Evolutionary conservation across 2,888 invertebrate species (phyloP).

Genomic region (Ecliptopera silaceata): DNA sequence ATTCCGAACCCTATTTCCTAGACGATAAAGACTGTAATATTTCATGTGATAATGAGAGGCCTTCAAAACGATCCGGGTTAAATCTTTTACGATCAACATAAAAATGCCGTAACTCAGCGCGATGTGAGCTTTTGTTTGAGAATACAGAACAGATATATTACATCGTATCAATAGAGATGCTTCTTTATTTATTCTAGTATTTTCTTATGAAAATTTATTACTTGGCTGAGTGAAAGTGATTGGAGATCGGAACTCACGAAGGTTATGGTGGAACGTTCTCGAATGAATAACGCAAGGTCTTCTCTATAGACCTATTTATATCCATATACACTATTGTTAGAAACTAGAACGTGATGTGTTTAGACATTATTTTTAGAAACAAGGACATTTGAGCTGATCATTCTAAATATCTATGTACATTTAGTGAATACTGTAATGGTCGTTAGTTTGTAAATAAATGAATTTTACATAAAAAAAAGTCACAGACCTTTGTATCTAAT

Average conservation of each 20-base stretch:
- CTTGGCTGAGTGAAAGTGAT: slow-evolving; percentile 17
- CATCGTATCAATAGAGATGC: slow-evolving; percentile 24
- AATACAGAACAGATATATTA: slow-evolving; percentile 33
- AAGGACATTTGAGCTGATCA: no score
- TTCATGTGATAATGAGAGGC: slow-evolving; percentile 50
- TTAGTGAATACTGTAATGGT: no score
- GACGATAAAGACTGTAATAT: slow-evolving; percentile 44
- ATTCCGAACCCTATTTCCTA: slow-evolving; percentile 46
- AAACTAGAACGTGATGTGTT: no score
- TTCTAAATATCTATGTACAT: no score
- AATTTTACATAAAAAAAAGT: no score
- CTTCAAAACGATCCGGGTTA: slow-evolving; percentile 50
- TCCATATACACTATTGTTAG: no score
- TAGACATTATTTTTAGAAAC: no score
- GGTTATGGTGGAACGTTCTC: slow-evolving; percentile 1
- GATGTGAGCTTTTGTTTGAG: slow-evolving; percentile 35
- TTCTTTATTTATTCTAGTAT: slow-evolving; percentile 10
- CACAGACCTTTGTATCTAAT: no score
- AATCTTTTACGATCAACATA: slow-evolving; percentile 62
- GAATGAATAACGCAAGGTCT: no score
- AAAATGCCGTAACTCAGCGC: slow-evolving; percentile 52
- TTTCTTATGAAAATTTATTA: slow-evolving; percentile 14
- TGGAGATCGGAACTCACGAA: slow-evolving; percentile 17
- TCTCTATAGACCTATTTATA: no score
- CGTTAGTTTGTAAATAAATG: no score